These are phyloP conservation scores for Labeo calbasu DNA, from an alignment of 2,797 vertebrate species.

Conservation along the genomic window DNA sequence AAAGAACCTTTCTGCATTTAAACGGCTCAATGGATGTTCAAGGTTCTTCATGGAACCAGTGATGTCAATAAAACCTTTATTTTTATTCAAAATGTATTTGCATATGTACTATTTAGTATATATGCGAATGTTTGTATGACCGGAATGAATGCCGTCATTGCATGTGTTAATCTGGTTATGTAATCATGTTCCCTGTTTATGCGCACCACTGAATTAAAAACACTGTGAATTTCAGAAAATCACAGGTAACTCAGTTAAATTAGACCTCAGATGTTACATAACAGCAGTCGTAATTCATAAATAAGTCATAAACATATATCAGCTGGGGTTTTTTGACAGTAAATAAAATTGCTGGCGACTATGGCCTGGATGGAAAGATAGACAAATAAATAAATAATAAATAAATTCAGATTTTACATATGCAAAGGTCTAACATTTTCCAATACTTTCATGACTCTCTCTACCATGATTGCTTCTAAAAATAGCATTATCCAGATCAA, in stretches of 20 bases:
- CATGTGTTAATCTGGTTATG: slow-evolving; percentile 65
- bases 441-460: neutral
- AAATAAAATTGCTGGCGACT: neutral
- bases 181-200: slow-evolving; percentile 52
- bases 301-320: neutral
- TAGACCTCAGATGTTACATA: neutral
- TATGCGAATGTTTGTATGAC: neutral
- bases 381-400: neutral
- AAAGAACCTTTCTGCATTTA: no score
- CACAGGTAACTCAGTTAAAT: neutral
- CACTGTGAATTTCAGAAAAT: neutral
- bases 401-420: neutral
- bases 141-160: neutral
- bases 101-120: neutral
- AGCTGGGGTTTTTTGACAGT: neutral
- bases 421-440: neutral
- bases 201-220: neutral
- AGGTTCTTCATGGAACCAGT: no score
- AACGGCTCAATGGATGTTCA: no score
- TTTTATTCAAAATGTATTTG: neutral
- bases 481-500: slow-evolving; percentile 35
- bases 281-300: neutral
- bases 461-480: slow-evolving; percentile 19
- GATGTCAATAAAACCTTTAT: no score
- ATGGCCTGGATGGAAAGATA: neutral